Base-by-base conservation (phyloP, 1,140 invertebrate species). In the Drosophila nikananu region DNA sequence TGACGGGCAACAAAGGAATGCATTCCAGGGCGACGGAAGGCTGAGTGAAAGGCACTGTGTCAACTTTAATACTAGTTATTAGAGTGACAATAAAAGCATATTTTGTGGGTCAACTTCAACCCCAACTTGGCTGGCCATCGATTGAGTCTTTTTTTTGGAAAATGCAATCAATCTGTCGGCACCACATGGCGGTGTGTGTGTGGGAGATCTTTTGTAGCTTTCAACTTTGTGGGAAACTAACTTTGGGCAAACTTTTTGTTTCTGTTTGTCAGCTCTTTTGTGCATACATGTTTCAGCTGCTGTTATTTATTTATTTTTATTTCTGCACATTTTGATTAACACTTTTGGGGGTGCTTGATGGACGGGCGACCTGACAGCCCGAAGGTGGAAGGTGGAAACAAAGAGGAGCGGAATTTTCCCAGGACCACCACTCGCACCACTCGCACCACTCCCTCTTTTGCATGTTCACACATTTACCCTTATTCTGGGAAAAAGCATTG, bases 391-490 rank as follows among this genome's bases (percentile, higher is more conserved):
- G 7, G 27, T 35, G 39, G 39, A 17, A 32, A 19, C 23, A 39
- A 49, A 30, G 30, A 44, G 42, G 25, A 71, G 42, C 37, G 48
- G 27, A 48, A 48, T 41, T 73, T 72, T 49, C 17, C 23, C 70
- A 46, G 51, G 42, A 39, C 37, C 9, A 17, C 39, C 30, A 32
- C 30, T 32, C 30, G 32, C 0, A 35, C 32, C 0, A 35, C 32
- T 10, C 30, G 30, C 39, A 37, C 71, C 58, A 7, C 55, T 7
- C 21, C 8, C 0, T 64, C 10, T 30, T 64, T 72, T 79, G 67
- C 60, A 83, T 83, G 72, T 89, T 74, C 73, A 80, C 77, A 75
- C 83, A 80, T 87, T 87, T 83, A 80, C 83, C 83, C 84, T 77
- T 70, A 74, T 77, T 74, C 51, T 19, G 25, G 19, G 64, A 30